Evolutionary conservation across 2,888 invertebrate species (phyloP).

Genomic region (Disparrhopalites patrizii): DNA sequence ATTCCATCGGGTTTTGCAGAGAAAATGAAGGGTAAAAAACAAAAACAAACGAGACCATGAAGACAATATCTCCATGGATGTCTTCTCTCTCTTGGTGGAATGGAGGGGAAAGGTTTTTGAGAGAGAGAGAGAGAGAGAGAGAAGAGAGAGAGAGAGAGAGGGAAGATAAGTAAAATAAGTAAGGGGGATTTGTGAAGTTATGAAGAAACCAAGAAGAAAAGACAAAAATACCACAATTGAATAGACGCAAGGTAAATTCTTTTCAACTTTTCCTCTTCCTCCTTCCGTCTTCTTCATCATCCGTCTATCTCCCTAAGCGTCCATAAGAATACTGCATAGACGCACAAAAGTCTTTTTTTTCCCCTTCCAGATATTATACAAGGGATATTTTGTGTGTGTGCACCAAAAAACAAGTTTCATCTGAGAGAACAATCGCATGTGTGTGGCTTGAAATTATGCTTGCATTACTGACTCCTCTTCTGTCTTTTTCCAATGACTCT

Average conservation of each 20-base stretch:
- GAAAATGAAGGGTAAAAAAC: no score
- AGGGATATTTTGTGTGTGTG: conserved; percentile 1
- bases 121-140: no score
- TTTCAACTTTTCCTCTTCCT: conserved; percentile 12
- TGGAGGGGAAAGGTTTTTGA: no score
- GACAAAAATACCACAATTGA: conserved; percentile 29
- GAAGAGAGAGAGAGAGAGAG: conserved; percentile 9
- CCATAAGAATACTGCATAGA: not conserved
- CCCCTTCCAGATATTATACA: not conserved
- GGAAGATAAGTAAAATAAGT: not conserved
- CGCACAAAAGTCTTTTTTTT: conserved; percentile 2
- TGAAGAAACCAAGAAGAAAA: conserved; percentile 3
- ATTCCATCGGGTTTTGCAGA: no score
- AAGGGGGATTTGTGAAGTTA: not conserved
- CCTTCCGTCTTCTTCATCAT: not conserved
- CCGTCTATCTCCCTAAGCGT: not conserved
- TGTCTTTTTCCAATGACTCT: conserved; percentile 10
- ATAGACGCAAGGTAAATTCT: conserved; percentile 17
- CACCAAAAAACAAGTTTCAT: conserved; percentile 6
- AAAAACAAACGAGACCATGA: no score
- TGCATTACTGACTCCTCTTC: conserved; percentile 13
- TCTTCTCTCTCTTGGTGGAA: no score
- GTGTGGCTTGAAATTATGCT: conserved; percentile 27
- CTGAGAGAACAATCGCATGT: conserved; percentile 27
- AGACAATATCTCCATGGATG: no score